Conservation (phyloP, 2,888 invertebrate genomes). For the Hololepta plana region DNA sequence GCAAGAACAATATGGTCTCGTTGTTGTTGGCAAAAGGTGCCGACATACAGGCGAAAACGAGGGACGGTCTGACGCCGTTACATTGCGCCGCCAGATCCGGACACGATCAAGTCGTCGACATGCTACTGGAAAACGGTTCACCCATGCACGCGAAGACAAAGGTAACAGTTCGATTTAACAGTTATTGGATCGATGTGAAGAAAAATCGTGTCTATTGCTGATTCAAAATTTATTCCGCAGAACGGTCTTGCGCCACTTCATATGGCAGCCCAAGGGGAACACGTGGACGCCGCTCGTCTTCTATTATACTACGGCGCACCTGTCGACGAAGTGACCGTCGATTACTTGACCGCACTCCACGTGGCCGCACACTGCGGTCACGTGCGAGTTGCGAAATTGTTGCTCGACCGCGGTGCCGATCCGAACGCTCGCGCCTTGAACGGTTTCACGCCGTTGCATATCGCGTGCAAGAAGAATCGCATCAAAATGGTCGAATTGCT, state of each 20-base stretch:
- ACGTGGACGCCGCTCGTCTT: conserved; percentile 88
- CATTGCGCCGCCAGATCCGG: conserved; percentile 96
- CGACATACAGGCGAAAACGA: conserved; percentile 79
- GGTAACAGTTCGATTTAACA: conserved; percentile 27
- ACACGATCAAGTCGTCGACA: conserved; percentile 84
- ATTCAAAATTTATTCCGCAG: conserved; percentile 26
- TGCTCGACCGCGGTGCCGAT: conserved; percentile 89
- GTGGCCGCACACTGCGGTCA: conserved; percentile 92
- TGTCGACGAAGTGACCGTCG: conserved; percentile 98
- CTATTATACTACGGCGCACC: conserved; percentile 85
- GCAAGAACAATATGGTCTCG: conserved; percentile 82
- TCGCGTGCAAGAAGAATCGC: conserved; percentile 97
- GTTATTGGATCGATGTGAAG: background rate
- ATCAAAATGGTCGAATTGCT: conserved; percentile 91
- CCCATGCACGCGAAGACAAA: conserved; percentile 93
- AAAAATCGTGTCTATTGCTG: background rate
- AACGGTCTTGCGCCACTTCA: conserved; percentile 91
- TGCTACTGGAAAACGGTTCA: conserved; percentile 74
- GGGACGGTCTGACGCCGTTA: conserved; percentile 88
- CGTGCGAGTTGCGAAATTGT: conserved; percentile 79
- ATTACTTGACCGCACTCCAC: conserved; percentile 92
- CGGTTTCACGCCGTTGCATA: conserved; percentile 95
- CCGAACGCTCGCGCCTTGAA: conserved; percentile 91
- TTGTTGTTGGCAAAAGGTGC: conserved; percentile 78
- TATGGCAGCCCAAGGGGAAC: conserved; percentile 98